Conservation (phyloP, 2,888 invertebrate genomes). For the Disparrhopalites patrizii region DNA sequence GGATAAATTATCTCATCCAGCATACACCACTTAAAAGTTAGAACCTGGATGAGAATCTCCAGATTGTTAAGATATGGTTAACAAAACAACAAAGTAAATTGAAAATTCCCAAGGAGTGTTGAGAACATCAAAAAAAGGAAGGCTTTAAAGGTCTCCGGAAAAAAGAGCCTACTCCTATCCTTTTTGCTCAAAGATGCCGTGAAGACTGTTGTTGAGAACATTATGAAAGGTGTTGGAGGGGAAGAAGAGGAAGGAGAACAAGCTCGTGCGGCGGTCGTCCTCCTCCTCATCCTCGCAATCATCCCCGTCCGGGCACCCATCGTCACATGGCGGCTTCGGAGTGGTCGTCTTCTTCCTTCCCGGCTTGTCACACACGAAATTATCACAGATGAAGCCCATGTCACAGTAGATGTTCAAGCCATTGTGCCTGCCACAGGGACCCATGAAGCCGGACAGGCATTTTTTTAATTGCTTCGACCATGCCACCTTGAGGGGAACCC, state of each 20-base stretch:
- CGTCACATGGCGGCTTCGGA: not conserved
- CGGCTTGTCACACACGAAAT: constrained; percentile 9
- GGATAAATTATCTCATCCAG: no score
- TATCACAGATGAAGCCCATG: not conserved
- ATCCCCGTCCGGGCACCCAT: not conserved
- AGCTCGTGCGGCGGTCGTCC: not conserved
- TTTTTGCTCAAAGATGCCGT: no score
- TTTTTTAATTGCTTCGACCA: constrained; percentile 16
- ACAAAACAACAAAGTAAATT: no score
- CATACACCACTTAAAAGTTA: no score
- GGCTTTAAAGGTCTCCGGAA: no score
- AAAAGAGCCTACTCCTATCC: no score
- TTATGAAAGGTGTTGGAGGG: not conserved
- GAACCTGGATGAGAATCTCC: no score
- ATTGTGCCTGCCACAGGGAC: constrained; percentile 16
- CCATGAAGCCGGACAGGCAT: constrained; percentile 12
- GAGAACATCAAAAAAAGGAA: no score
- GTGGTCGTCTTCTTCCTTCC: not conserved
- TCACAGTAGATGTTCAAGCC: constrained; percentile 16
- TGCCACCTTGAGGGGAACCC: not conserved
- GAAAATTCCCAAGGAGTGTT: no score
- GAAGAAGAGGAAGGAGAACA: constrained; percentile 17
- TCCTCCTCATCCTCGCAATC: not conserved
- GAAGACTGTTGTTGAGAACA: constrained; percentile 1
- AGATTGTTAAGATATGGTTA: no score